Base-by-base conservation (phyloP, 1,140 invertebrate species). In the Oncopeltus fasciatus region DNA sequence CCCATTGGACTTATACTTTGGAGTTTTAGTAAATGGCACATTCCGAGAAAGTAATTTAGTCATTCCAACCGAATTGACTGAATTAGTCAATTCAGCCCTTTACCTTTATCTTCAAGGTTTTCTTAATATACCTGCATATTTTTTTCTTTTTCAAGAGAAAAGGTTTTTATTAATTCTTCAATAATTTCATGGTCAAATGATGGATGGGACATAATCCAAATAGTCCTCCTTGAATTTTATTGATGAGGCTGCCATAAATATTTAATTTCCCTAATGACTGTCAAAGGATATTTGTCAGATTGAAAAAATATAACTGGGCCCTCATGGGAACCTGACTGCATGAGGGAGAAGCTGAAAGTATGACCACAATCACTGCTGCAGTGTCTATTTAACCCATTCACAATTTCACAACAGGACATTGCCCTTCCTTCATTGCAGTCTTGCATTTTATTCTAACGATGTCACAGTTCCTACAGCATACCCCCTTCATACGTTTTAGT, bases 171-270 rank as follows among this genome's bases (percentile, higher is more conserved):
- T 28, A 92, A 68, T 69, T 84, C 79, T 27, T 79, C 67, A 46
- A 85, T 65, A 16, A 89, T 67, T 65, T 85, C 77, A 47, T 77
- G 70, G 64, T 83, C 82, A 72, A 78, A 81, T 1, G 85, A 80
- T 21, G 93, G 90, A 80, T 96, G 92, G 49, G 86, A 75, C 89
- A 91, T 95, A 0, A 97, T 71, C 88, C 90, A 93, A 12, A 96
- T 67, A 4, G 75, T 78, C 69, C 79, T 71, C 21, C 14, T 18
- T 4, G 21, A 20, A 27, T 14, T 2, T 21, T 3, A 16, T 26
- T 53, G 21, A 24, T 3, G 24, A 26, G 80, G 75, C 59, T 79
- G 80, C 90, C 91, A 95, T 27, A 91, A 70, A 72, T 90, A 93
- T 20, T 75, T 74, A 0, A 87, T 79, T 66, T 80, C 78, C 28